Evolutionary conservation across 2,888 invertebrate genomes (phyloP), one percentile per base, ranked within the genome.

Genomic region (Hetaerina titia): DNA sequence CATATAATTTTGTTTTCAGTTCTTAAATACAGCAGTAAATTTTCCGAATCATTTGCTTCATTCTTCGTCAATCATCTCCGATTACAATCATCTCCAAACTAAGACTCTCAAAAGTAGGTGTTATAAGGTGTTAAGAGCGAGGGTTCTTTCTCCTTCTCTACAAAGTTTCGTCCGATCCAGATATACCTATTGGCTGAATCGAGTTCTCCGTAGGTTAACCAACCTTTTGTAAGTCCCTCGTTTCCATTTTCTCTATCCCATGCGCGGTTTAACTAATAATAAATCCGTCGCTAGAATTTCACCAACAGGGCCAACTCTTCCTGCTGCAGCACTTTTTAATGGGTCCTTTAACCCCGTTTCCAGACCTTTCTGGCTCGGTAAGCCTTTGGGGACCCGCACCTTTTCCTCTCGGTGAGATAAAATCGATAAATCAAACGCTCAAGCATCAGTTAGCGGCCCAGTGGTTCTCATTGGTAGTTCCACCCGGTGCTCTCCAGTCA

Each of bases 391-490:
- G 11, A 81, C 25, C 25, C 81, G 25, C 69, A 8, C n/a, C 2
- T 9, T n/a, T 69, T 69, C 69, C 69, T 69, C 69, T 60, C 17
- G 11, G 19, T 19, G 69, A 8, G 81, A 2, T 31, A 2, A 0
- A 31, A 81, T 81, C 81, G 81, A 81, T 81, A 81, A 6, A 81
- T 81, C 31, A 25, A 81, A 81, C 69, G n/a, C 81, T 31, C 25
- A 81, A 81, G 81, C 81, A 31, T 81, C 81, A 81, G 31, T 81
- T 81, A 81, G 81, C 31, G 13, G 81, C 81, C 31, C 81, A 31
- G 81, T 31, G 31, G 81, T 81, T 81, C 81, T 81, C 31, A 81
- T 81, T 81, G 81, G 81, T 31, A 25, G 11, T 81, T 81, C 31
- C 81, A 8, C 81, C 31, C 81, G 22, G 69, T 22, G 81, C 31